Conservation (phyloP, 2,888 invertebrate genomes). For the Hydrotaea diabolus region DNA sequence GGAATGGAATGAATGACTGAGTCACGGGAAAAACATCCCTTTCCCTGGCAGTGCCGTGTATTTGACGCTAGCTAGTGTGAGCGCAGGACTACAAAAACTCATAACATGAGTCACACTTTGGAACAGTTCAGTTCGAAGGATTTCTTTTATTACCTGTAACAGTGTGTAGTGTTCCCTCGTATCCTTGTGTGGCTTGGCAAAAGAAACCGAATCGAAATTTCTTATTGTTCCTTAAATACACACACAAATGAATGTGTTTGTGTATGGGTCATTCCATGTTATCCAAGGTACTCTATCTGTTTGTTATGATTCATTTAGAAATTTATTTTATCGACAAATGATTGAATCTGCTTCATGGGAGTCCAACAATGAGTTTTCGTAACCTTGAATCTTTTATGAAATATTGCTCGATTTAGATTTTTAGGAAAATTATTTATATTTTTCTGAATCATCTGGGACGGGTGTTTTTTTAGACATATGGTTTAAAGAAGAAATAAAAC, state of each 20-base stretch:
- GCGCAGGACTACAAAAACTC: not conserved
- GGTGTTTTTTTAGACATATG: too few relatives aligned
- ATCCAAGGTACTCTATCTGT: not conserved
- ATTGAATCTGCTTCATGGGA: too few relatives aligned
- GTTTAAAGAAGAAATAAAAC: too few relatives aligned
- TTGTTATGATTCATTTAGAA: too few relatives aligned
- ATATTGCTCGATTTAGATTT: too few relatives aligned
- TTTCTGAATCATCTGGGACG: too few relatives aligned
- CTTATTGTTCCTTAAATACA: not conserved
- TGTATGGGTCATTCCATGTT: not conserved
- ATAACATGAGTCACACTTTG: constrained; percentile 24
- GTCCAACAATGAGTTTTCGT: too few relatives aligned
- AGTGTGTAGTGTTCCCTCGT: not conserved
- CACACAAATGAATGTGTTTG: not conserved
- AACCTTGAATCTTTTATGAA: too few relatives aligned
- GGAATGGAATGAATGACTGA: constrained; percentile 1
- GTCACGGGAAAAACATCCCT: constrained; percentile 31
- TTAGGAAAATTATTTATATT: too few relatives aligned
- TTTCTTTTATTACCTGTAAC: constrained; percentile 28
- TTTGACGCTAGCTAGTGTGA: not conserved
- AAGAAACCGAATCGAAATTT: not conserved
- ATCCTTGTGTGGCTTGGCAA: not conserved
- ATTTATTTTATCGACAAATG: too few relatives aligned
- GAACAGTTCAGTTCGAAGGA: constrained; percentile 7
- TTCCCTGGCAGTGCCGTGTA: not conserved